A percentile compares a stretch with the other conserved stretches of the same genome.
Conservation (phyloP, 2,113 vertebrate species). For the Forbesichthys agassizii region DNA sequence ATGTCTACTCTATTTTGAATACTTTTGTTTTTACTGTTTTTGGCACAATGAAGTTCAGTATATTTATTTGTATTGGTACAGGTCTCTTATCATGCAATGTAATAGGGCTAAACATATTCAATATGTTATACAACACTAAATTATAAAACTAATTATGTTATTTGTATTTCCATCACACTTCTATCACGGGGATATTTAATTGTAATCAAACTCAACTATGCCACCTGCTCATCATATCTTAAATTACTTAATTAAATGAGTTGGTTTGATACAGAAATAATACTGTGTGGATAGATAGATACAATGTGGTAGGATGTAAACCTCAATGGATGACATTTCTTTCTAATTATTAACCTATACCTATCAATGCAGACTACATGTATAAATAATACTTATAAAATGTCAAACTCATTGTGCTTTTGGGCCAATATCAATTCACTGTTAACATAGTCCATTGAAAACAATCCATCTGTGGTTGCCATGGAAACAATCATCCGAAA, state of each 20-base stretch:
- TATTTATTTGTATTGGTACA: background rate
- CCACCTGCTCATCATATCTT: slow-evolving; percentile 2
- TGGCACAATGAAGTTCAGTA: background rate
- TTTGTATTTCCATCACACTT: slow-evolving; percentile 43
- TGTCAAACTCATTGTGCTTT: slow-evolving; percentile 15
- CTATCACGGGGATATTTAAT: slow-evolving; percentile 10
- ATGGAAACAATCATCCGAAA: slow-evolving; percentile 58
- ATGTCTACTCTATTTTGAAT: slow-evolving; percentile 18
- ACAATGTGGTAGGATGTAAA: background rate
- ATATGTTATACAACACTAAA: background rate
- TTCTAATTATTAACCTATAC: slow-evolving; percentile 5
- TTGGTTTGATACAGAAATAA: too few relatives aligned
- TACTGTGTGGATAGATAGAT: background rate
- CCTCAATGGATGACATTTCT: background rate
- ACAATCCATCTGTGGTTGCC: slow-evolving; percentile 57
- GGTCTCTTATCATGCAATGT: slow-evolving; percentile 2
- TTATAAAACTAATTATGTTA: slow-evolving; percentile 32
- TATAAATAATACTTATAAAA: slow-evolving; percentile 1
- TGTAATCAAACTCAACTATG: background rate
- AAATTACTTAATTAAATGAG: too few relatives aligned
- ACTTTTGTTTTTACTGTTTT: background rate
- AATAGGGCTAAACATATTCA: background rate
- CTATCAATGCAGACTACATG: slow-evolving; percentile 4
- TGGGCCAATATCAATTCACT: slow-evolving; percentile 46
- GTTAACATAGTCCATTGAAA: slow-evolving; percentile 25